A percentile compares a stretch with the other conserved stretches of the same genome.
Evolutionary conservation across 2,797 vertebrate genomes (phyloP).

Genomic region (Tympanoctomys barrerae): DNA sequence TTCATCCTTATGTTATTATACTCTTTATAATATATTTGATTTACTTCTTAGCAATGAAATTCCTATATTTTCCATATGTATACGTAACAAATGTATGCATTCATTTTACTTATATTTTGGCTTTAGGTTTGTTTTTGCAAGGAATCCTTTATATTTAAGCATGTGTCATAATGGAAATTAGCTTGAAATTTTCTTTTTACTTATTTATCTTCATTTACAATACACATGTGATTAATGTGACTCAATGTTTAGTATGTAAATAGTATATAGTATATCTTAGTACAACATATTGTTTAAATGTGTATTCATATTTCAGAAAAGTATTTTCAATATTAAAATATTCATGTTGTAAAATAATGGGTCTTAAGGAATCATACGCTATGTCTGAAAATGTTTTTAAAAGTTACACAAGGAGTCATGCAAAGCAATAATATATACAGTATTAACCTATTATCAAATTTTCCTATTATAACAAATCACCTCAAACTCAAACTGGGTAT

Average conservation of each 20-base stretch:
- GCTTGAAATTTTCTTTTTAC: not conserved
- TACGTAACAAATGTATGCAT: not conserved
- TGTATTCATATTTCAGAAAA: not conserved
- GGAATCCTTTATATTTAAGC: not conserved
- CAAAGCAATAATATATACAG: not conserved
- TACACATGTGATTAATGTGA: not conserved
- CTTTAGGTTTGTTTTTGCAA: not conserved
- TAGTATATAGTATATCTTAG: not conserved
- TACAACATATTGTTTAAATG: not conserved
- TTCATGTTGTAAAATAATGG: conserved; percentile 3
- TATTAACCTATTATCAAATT: not conserved
- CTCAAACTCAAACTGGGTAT: not conserved
- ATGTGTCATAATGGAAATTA: not conserved
- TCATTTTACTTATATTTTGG: not conserved
- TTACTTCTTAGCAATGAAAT: not conserved
- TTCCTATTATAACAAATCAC: not conserved
- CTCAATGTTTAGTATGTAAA: not conserved
- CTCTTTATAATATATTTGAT: conserved; percentile 3
- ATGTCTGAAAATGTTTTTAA: not conserved
- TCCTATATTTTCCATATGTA: not conserved
- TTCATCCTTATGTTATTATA: not conserved
- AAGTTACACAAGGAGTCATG: not conserved
- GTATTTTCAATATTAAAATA: not conserved
- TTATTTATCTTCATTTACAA: not conserved
- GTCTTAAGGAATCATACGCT: not conserved